phyloP scores from a whole-genome alignment of 1,140 invertebrate genomes.

The Scylla paramamosain region DNA sequence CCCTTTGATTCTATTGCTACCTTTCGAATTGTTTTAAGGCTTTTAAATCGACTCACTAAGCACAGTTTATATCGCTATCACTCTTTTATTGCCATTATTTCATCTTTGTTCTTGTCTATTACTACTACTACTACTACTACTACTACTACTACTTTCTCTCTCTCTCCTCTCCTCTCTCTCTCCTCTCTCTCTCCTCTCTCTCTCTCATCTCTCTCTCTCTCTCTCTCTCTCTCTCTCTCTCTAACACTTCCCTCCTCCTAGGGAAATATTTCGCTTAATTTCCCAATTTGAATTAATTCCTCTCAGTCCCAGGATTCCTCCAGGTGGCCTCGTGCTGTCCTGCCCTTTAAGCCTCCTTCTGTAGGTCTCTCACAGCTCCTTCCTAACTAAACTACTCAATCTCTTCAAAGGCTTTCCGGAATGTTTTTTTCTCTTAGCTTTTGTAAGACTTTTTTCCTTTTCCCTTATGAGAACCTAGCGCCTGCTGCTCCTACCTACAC shows the following conservation, averaged over 20 bases:
- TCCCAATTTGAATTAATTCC: neutral
- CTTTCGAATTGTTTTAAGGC: too few relatives aligned
- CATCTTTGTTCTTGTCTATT: too few relatives aligned
- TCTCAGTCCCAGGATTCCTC: neutral
- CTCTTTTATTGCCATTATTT: too few relatives aligned
- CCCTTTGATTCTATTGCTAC: too few relatives aligned
- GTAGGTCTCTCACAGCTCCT: neutral
- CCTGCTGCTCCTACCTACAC: neutral
- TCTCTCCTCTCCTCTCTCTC: neutral
- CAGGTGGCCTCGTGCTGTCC: neutral
- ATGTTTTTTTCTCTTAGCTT: neutral
- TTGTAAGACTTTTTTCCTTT: neutral
- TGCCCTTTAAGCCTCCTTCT: neutral
- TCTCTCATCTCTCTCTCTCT: conserved; percentile 11
- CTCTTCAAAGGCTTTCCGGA: neutral
- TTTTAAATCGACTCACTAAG: too few relatives aligned
- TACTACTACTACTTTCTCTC: neutral
- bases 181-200: neutral
- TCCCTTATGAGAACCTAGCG: neutral
- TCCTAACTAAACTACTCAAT: neutral
- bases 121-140: neutral
- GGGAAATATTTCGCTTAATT: neutral
- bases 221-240: conserved; percentile 20
- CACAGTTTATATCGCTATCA: too few relatives aligned
- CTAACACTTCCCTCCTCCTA: neutral